These are phyloP conservation scores for Oscheius myriophilus DNA, from an alignment of 2,888 invertebrate genomes.

Conservation along the genomic window DNA sequence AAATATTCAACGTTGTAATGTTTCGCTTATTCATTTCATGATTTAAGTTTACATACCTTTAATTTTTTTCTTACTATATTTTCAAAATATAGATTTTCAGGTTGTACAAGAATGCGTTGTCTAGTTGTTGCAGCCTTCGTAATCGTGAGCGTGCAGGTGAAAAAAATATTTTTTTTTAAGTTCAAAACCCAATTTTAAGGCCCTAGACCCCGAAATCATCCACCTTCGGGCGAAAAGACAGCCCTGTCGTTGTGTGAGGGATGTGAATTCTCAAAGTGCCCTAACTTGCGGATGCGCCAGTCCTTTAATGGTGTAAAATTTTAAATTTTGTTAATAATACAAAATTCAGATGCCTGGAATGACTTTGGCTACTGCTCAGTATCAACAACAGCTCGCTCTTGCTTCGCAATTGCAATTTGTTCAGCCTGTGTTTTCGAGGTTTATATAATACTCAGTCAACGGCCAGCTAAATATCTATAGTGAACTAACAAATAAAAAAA, in stretches of 20 bases:
- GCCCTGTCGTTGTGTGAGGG: conserved; percentile 54
- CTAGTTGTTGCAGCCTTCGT: background rate
- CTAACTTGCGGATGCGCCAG: conserved; percentile 46
- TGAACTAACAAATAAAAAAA: no score
- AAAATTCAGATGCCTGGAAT: conserved; percentile 8
- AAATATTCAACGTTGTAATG: no score
- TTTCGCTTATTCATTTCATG: no score
- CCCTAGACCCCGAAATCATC: conserved; percentile 26
- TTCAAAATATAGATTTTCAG: no score
- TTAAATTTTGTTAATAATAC: background rate
- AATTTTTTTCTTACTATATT: no score
- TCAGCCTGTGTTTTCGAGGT: conserved; percentile 24
- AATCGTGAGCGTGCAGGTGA: background rate
- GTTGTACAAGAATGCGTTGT: no score
- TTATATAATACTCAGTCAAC: background rate
- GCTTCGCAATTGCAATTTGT: conserved; percentile 20
- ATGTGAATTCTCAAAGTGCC: conserved; percentile 36
- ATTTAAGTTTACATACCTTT: no score
- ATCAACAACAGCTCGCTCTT: conserved; percentile 22
- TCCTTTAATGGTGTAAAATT: conserved; percentile 3
- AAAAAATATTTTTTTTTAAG: no score
- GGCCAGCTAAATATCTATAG: no score
- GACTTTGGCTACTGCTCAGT: conserved; percentile 13
- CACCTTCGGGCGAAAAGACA: conserved; percentile 53
- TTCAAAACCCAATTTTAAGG: background rate